Evolutionary conservation across 2,888 invertebrate genomes (phyloP), one percentile per base, ranked within the genome.

Genomic region (Alviniconcha strummeri): DNA sequence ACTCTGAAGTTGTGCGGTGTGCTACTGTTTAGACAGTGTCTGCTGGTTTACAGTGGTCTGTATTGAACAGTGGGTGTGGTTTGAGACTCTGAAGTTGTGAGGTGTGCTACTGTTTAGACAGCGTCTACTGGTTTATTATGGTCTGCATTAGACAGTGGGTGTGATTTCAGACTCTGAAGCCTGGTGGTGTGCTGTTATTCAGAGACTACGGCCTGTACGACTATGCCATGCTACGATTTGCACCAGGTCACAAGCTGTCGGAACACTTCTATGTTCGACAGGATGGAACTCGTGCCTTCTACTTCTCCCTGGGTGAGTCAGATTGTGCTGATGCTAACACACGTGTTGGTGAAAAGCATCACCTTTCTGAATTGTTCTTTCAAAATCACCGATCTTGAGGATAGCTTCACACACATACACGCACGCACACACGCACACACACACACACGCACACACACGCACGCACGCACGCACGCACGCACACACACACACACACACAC

Each of bases 211-310:
- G 98, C 0, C 94, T 97, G 0, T 97, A 98, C 91, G 99, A 99
- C 93, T 97, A 99, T 96, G 97, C 99, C 0, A 98, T 99, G 94
- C 92, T 99, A 80, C 95, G 99, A 67, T 99, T 99, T 93, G 97
- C 97, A 86, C 96, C 97, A 0, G 98, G 98, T 0, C 96, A 97
- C 92, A 98, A 99, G 94, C 97, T 99, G 80, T 94, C 96, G 0
- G 98, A 99, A 5, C 97, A 98, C 92, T 97, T 98, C 89, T 99
- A 99, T 92, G 97, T 98, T 95, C 95, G 99, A 36, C 99, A 99
- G 93, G 99, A 99, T 95, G 98, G 98, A 0, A 99, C 99, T 0
- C 96, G 98, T 96, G 94, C 95, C 4, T 95, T 93, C 89, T 95
- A 94, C 89, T 95, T 95, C 89, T 91, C 93, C 36, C 86, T 90